Evolutionary conservation across 2,888 invertebrate species (phyloP).

Genomic region (Xanthorhoe spadicearia): DNA sequence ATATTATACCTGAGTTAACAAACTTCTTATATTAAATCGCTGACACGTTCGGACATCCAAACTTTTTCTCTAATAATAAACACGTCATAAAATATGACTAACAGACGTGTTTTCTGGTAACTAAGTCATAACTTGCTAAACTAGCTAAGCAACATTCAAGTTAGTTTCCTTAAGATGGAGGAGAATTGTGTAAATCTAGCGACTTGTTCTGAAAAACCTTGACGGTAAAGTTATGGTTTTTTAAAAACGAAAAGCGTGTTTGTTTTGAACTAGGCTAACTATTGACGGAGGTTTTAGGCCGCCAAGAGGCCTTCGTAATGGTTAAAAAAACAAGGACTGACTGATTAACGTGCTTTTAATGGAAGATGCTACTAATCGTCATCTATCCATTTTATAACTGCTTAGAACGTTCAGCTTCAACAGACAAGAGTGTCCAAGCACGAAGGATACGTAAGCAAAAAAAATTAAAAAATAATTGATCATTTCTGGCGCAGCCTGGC

Average conservation of each 20-base stretch:
- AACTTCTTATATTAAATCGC: not conserved
- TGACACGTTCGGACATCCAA: not conserved
- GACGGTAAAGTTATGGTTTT: not conserved
- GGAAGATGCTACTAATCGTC: no score
- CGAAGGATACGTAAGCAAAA: no score
- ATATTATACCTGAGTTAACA: not conserved
- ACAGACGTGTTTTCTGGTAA: not conserved
- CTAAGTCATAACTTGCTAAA: not conserved
- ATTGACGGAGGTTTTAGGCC: no score
- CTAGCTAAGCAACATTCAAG: not conserved
- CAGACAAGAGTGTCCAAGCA: no score
- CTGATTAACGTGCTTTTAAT: no score
- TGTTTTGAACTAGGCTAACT: not conserved
- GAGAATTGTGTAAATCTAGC: not conserved
- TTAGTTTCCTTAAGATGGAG: not conserved
- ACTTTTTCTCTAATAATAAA: constrained; percentile 1
- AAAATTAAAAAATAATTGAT: no score
- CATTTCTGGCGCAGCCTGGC: no score
- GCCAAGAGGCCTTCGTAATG: no score
- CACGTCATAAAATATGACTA: not conserved
- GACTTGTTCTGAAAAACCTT: not conserved
- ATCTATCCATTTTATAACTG: no score
- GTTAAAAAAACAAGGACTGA: not conserved
- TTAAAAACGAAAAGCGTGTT: not conserved
- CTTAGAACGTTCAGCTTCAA: no score